Evolutionary conservation across 2,888 invertebrate species (phyloP).

Genomic region (Phorcus lineatus): DNA sequence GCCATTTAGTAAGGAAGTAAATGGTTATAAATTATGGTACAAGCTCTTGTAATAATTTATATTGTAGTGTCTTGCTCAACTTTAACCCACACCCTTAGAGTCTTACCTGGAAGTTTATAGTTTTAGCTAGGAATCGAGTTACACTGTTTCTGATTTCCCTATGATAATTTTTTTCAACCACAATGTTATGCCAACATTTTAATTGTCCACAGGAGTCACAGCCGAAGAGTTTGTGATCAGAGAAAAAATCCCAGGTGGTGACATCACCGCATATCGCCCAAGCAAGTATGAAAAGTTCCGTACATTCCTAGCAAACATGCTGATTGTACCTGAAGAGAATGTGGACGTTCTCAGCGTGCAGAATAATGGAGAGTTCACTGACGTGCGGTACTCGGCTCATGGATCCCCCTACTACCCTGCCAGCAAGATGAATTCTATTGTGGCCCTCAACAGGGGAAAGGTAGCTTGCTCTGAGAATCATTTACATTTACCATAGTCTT

Average conservation of each 20-base stretch:
- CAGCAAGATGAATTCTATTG: conserved; percentile 93
- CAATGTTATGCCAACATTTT: background rate
- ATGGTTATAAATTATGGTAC: too few species aligned
- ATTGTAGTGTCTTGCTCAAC: too few species aligned
- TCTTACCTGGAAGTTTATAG: too few species aligned
- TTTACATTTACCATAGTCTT: too few species aligned
- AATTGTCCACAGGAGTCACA: conserved; percentile 82
- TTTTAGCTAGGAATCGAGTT: too few species aligned
- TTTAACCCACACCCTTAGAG: too few species aligned
- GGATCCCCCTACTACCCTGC: conserved; percentile 97
- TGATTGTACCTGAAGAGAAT: conserved; percentile 88
- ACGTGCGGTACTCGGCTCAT: conserved; percentile 94
- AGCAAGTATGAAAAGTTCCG: conserved; percentile 93
- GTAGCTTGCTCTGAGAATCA: conserved; percentile 40
- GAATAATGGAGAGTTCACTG: conserved; percentile 86
- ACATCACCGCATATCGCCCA: conserved; percentile 69
- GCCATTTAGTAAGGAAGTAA: too few species aligned
- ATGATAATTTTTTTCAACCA: too few species aligned
- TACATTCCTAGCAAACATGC: conserved; percentile 89
- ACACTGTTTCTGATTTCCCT: too few species aligned
- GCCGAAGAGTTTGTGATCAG: conserved; percentile 92
- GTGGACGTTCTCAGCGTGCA: conserved; percentile 98
- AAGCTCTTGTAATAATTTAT: too few species aligned
- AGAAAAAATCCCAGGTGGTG: conserved; percentile 39
- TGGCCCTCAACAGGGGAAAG: conserved; percentile 75